These are phyloP conservation scores for Ptilodon capucinus DNA, from an alignment of 2,888 invertebrate species.

Conservation along the genomic window DNA sequence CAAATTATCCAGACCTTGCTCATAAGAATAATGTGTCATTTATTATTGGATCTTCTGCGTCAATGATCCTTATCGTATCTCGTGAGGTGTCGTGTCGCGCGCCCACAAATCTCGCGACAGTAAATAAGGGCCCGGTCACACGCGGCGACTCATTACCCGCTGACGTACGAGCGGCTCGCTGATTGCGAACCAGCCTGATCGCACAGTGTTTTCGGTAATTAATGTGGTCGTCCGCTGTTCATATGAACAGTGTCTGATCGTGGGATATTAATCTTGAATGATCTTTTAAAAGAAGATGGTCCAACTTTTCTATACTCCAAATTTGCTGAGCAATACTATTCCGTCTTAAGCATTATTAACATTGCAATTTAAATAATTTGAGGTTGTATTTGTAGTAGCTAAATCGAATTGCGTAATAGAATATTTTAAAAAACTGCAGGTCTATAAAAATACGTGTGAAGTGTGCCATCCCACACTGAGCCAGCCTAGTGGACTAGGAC, in stretches of 20 bases:
- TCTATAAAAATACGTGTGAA: too few species aligned
- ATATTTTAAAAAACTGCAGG: too few species aligned
- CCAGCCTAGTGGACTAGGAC: too few species aligned
- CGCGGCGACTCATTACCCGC: conserved; percentile 70
- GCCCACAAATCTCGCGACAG: conserved; percentile 66
- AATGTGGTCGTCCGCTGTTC: conserved; percentile 20
- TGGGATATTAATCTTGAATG: background rate
- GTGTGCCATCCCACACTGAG: too few species aligned
- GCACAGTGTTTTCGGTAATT: conserved; percentile 40
- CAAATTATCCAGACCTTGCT: too few species aligned
- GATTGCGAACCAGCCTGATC: conserved; percentile 53
- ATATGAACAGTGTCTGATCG: background rate
- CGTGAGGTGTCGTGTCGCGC: conserved; percentile 56
- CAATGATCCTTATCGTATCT: conserved; percentile 6
- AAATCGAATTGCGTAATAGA: too few species aligned
- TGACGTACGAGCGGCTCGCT: conserved; percentile 56
- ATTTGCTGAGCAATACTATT: too few species aligned
- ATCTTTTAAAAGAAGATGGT: conserved; percentile 1
- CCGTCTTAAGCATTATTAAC: too few species aligned
- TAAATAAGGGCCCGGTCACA: conserved; percentile 69
- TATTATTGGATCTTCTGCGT: background rate
- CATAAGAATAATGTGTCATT: too few species aligned
- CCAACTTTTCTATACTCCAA: too few species aligned
- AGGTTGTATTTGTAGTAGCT: too few species aligned
- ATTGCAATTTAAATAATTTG: too few species aligned